Conservation (phyloP, 2,113 vertebrate species). For the Todiramphus saurophagus region DNA sequence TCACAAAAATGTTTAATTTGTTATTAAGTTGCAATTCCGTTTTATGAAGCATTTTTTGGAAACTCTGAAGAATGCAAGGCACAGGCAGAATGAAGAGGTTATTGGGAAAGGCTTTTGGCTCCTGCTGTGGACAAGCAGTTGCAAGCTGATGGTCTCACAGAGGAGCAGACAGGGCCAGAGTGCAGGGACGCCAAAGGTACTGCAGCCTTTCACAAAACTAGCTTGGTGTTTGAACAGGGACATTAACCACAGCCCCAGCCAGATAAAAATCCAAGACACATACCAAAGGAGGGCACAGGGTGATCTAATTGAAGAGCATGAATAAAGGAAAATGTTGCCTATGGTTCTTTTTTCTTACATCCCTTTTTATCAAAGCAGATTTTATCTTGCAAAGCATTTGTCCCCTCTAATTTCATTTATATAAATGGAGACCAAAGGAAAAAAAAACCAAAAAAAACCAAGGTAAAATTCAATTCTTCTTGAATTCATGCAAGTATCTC, state of each 20-base stretch:
- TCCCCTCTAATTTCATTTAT: background rate
- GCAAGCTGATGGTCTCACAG: background rate
- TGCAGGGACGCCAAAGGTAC: background rate
- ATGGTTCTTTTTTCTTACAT: background rate
- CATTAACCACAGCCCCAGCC: background rate
- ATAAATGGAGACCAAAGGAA: background rate
- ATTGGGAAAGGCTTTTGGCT: background rate
- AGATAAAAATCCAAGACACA: background rate
- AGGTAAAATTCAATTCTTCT: background rate
- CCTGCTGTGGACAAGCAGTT: background rate
- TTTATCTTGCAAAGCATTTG: background rate
- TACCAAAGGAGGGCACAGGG: background rate
- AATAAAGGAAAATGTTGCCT: background rate
- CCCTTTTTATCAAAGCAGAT: background rate
- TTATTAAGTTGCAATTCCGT: conserved; percentile 23
- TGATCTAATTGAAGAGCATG: background rate
- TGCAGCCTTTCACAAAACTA: background rate
- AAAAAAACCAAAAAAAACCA: no score
- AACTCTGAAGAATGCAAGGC: background rate
- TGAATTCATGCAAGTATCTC: background rate
- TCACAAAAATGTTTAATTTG: conserved; percentile 57
- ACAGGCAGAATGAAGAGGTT: background rate
- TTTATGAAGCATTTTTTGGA: conserved; percentile 30
- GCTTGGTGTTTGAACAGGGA: background rate
- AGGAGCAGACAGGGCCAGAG: accelerated